Base-by-base conservation (phyloP, 2,797 vertebrate genomes). In the Lithobates pipiens region DNA sequence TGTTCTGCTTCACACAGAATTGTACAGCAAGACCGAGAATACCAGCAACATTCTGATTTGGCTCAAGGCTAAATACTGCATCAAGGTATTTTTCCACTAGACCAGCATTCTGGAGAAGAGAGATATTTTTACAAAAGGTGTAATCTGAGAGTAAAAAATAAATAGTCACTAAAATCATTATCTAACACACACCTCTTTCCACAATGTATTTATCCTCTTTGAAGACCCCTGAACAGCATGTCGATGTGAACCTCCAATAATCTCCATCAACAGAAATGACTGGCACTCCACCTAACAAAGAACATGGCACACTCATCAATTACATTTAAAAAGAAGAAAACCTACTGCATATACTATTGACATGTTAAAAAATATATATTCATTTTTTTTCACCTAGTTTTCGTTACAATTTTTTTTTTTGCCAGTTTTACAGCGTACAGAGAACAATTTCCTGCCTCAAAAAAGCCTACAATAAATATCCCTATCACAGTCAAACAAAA, bases 241-340 rank as follows among this genome's bases (percentile, higher is more conserved):
- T 85, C 89, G 93, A 76, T 96, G 96, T 79, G 96, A 98, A 83
- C 97, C 98, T 5, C 98, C 98, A 76, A 98, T 91, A 76, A 98
- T 96, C 90, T 99, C 97, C 50, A 97, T 89, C 73, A 98, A 89
- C 15, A 99, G 95, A 88, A 97, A 93, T 89, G 97, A 97, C 90
- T 99, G 98, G 87, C 98, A 96, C 88, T 99, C 98, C 90, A 99
- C 96, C 98, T 99, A 90, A 57, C 75, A 77, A 76, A 83, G 61
- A 76, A 85, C 34, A 36, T 7, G 34, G 18, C 25, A 77, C 10
- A 54, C 8, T 3, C 7, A 39, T 39, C 7, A 34, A 74, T 39
- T 74, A 25, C n/a, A 25, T 46, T 46, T 42, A 13, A 25, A 7
- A 4, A n/a, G 42, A 75, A 25, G 1, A 34, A 44, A 27, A 76